phyloP scores from a whole-genome alignment of 2,888 invertebrate species.

The Prionchulus punctatus region DNA sequence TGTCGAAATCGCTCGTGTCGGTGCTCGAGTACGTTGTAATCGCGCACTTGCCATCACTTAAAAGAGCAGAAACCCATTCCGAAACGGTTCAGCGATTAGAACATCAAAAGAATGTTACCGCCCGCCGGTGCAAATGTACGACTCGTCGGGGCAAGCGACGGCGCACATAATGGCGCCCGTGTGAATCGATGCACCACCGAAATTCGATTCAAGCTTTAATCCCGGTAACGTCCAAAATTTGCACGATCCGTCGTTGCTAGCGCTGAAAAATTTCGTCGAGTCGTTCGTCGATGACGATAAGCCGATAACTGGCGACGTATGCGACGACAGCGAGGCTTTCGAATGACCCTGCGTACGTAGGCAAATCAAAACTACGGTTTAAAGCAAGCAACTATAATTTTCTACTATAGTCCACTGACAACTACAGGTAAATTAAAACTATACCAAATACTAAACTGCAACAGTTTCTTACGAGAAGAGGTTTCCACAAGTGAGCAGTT shows the following conservation, averaged over 20 bases:
- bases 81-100: not conserved
- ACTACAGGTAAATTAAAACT: no score
- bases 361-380: no score
- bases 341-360: not conserved
- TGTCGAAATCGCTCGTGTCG: no score
- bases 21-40: no score
- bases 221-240: not conserved
- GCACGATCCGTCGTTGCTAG: not conserved
- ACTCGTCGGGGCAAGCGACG: not conserved
- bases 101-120: no score
- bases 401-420: no score
- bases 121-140: not conserved
- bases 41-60: not conserved
- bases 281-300: not conserved
- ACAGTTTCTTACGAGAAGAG: not conserved
- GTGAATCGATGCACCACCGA: not conserved
- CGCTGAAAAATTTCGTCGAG: not conserved
- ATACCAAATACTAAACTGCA: no score
- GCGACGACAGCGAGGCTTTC: not conserved
- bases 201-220: not conserved
- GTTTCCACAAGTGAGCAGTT: not conserved
- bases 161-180: not conserved
- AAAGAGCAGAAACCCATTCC: not conserved
- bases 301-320: not conserved
- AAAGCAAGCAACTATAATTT: not conserved